Percentiles rank a stretch among this genome's conserved stretches.
Conservation (phyloP, 2,888 invertebrate genomes). For the Aporophyla nigra region DNA sequence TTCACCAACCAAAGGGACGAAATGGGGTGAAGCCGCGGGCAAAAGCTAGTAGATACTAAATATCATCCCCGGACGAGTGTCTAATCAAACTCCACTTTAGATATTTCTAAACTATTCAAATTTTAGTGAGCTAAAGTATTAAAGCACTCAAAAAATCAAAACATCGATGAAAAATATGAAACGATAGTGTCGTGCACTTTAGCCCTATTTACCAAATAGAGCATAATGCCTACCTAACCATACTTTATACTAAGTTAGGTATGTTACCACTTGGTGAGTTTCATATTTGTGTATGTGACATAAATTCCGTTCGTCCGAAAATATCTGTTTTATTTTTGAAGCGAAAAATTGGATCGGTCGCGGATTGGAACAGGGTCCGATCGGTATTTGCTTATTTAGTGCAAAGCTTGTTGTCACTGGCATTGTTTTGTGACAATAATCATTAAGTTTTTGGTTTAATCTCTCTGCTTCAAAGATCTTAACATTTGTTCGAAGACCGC, state of each 20-base stretch:
- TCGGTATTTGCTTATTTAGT: slow-evolving; percentile 1
- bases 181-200: not conserved
- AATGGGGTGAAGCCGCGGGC: too few species aligned
- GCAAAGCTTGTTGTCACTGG: not conserved
- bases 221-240: not conserved
- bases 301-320: slow-evolving; percentile 16
- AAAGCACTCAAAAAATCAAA: not conserved
- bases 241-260: not conserved
- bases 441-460: too few species aligned
- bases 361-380: not conserved
- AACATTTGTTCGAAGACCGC: not conserved
- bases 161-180: not conserved
- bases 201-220: too few species aligned
- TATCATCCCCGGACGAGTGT: not conserved
- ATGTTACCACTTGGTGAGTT: slow-evolving; percentile 9
- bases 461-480: not conserved
- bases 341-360: slow-evolving; percentile 5
- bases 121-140: not conserved
- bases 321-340: slow-evolving; percentile 17
- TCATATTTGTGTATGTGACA: slow-evolving; percentile 1
- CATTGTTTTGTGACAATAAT: not conserved
- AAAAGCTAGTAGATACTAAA: not conserved
- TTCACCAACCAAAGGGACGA: too few species aligned
- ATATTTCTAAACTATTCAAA: not conserved
- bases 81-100: not conserved